phyloP scores from a whole-genome alignment of 2,888 invertebrate genomes.

The Aproaerema taeniolella region DNA sequence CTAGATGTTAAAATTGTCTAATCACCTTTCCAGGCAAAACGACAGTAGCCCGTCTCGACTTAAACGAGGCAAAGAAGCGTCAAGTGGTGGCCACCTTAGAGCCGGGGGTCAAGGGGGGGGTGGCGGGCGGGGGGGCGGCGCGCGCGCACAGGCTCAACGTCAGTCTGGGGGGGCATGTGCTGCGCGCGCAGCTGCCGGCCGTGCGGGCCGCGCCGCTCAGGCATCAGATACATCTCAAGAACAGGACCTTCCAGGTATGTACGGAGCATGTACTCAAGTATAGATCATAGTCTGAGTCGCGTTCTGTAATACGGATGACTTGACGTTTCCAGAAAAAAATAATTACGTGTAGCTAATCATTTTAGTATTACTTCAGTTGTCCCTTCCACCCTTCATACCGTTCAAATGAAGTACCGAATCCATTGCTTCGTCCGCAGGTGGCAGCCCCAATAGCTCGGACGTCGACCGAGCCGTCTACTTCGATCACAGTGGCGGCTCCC shows the following conservation, averaged over 20 bases:
- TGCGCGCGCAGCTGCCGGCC: slow-evolving; percentile 24
- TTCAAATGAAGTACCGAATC: too few relatives aligned
- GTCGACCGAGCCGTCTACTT: slow-evolving; percentile 32
- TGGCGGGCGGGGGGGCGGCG: slow-evolving; percentile 1
- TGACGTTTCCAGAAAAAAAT: too few relatives aligned
- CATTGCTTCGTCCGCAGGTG: too few relatives aligned
- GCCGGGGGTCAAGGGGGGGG: too few relatives aligned
- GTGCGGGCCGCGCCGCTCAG: slow-evolving; percentile 34
- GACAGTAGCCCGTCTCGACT: slow-evolving; percentile 38
- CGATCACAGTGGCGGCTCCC: slow-evolving; percentile 29
- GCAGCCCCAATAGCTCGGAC: slow-evolving; percentile 11
- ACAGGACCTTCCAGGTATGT: slow-evolving; percentile 36
- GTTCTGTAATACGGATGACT: too few relatives aligned
- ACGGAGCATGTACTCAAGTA: too few relatives aligned
- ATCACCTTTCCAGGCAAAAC: too few relatives aligned
- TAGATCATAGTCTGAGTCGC: too few relatives aligned
- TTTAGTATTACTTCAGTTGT: too few relatives aligned
- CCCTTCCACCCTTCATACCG: too few relatives aligned
- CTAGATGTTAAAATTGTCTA: too few relatives aligned
- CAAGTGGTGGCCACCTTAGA: slow-evolving; percentile 35
- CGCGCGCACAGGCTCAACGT: slow-evolving; percentile 27
- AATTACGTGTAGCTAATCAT: too few relatives aligned
- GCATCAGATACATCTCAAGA: slow-evolving; percentile 54
- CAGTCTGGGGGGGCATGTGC: slow-evolving; percentile 45
- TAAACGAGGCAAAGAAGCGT: slow-evolving; percentile 42